Conservation (phyloP, 92 coral and sea anemone species). For the Zoanthus sociatus region DNA sequence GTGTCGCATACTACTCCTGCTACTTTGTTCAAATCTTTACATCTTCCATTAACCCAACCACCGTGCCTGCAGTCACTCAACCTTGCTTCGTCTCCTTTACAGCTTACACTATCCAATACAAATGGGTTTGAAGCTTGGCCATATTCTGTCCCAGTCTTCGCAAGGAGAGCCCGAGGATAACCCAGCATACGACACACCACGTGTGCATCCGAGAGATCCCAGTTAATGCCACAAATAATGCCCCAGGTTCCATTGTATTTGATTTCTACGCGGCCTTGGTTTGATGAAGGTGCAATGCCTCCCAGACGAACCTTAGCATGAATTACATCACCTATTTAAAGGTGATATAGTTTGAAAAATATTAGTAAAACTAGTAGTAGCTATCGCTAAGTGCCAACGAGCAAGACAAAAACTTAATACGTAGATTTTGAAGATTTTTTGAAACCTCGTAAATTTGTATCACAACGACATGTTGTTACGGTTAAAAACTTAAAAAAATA, state of each 20-base stretch:
- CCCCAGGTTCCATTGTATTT: constrained; percentile 10
- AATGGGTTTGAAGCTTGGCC: background rate
- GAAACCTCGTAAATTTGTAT: no score
- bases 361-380: no score
- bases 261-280: constrained; percentile 15
- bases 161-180: background rate
- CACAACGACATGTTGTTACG: no score
- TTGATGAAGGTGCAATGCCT: background rate
- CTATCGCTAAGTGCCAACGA: no score
- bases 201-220: background rate
- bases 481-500: no score
- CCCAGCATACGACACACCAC: constrained; percentile 24
- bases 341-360: no score
- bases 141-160: background rate
- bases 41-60: constrained; percentile 2
- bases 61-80: background rate
- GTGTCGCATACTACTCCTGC: constrained; percentile 21
- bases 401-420: no score
- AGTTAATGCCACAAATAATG: background rate
- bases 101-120: background rate
- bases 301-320: background rate
- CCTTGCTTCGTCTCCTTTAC: background rate
- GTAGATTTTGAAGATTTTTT: no score
- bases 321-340: no score
- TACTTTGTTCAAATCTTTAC: background rate